phyloP scores from a whole-genome alignment of 2,113 vertebrate species.

The Ceuthmochares aereus region DNA sequence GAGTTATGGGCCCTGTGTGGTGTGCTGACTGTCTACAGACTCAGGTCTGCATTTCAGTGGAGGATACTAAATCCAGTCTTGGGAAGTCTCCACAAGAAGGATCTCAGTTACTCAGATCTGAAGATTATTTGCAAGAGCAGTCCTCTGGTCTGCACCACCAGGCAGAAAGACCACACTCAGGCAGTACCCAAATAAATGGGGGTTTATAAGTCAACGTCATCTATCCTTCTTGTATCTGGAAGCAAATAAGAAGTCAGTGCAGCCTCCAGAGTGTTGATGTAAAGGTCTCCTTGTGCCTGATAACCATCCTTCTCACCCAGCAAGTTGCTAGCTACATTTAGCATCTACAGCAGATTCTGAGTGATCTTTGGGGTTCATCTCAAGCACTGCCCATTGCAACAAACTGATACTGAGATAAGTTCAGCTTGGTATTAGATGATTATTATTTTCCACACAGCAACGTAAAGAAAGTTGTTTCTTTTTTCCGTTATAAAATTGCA shows the following conservation, averaged over 20 bases:
- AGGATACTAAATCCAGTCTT: neutral
- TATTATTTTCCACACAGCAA: neutral
- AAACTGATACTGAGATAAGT: neutral
- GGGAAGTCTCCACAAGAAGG: neutral
- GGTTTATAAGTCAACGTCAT: neutral
- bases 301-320: neutral
- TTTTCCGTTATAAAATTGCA: neutral
- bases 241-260: neutral
- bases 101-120: neutral
- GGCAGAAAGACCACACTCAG: neutral
- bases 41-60: neutral
- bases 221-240: neutral
- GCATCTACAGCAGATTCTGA: neutral
- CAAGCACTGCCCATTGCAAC: neutral
- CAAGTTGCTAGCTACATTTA: accelerated
- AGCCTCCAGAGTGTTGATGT: neutral
- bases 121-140: neutral
- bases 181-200: neutral
- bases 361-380: neutral
- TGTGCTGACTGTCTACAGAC: neutral
- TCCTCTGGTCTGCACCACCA: neutral
- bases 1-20: neutral
- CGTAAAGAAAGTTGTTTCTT: neutral
- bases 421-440: neutral
- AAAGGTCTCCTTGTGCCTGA: neutral